These are phyloP conservation scores for Drosophila kanapiae DNA, from an alignment of 1,140 invertebrate species.

Conservation along the genomic window DNA sequence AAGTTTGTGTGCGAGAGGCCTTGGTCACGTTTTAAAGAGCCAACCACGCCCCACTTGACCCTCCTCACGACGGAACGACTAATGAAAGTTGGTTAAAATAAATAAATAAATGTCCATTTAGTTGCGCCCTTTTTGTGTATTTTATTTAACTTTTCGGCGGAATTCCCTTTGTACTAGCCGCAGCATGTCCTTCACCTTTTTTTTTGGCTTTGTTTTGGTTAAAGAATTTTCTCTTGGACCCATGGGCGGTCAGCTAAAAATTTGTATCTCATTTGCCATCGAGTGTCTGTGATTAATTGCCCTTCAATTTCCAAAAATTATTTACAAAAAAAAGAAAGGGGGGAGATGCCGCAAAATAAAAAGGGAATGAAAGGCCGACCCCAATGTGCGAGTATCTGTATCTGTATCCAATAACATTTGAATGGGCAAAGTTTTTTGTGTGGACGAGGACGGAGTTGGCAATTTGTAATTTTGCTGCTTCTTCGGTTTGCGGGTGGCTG, in stretches of 20 bases:
- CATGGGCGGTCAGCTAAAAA: slow-evolving; percentile 58
- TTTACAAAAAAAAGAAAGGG: slow-evolving; percentile 47
- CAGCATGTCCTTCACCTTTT: slow-evolving; percentile 31
- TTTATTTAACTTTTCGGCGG: slow-evolving; percentile 71
- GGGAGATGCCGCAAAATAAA: slow-evolving; percentile 23
- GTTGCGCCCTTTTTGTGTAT: slow-evolving; percentile 69
- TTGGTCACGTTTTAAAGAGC: slow-evolving; percentile 46
- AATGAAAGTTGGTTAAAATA: slow-evolving; percentile 80
- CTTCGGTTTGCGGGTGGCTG: slow-evolving; percentile 35
- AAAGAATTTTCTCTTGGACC: slow-evolving; percentile 38
- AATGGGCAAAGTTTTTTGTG: slow-evolving; percentile 63
- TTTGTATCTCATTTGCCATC: slow-evolving; percentile 79
- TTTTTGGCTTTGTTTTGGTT: slow-evolving; percentile 2
- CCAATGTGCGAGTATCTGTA: slow-evolving; percentile 53
- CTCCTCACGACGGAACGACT: slow-evolving; percentile 41
- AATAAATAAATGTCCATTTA: slow-evolving; percentile 82
- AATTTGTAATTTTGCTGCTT: slow-evolving; percentile 65
- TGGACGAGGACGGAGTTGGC: slow-evolving; percentile 35
- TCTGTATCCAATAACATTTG: slow-evolving; percentile 73
- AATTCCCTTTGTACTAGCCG: slow-evolving; percentile 37
- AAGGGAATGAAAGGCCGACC: slow-evolving; percentile 38
- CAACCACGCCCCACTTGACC: slow-evolving; percentile 12
- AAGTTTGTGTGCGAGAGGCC: slow-evolving; percentile 32
- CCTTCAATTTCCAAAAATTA: slow-evolving; percentile 74
- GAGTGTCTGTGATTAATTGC: slow-evolving; percentile 80